A percentile compares a stretch with the other conserved stretches of the same genome.
Conservation (phyloP, 1,140 invertebrate genomes). For the Teleogryllus occipitalis region DNA sequence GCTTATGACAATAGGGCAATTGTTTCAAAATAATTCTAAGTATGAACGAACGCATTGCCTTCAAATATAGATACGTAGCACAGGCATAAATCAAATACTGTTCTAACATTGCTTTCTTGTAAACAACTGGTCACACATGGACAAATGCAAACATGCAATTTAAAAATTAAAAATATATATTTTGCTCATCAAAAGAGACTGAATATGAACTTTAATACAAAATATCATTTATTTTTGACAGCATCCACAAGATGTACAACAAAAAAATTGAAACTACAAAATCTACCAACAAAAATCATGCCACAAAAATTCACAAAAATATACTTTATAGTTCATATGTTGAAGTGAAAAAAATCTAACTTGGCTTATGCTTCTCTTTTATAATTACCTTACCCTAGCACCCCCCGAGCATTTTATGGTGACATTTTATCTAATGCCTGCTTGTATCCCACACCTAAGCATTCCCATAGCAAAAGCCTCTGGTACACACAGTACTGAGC, state of each 20-base stretch:
- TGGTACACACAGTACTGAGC: conserved; percentile 20
- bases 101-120: conserved; percentile 21
- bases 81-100: conserved; percentile 20
- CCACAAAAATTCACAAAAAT: conserved; percentile 22
- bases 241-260: conserved; percentile 22
- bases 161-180: conserved; percentile 16
- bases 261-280: conserved; percentile 21
- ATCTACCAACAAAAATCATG: conserved; percentile 23
- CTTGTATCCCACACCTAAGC: conserved; percentile 21
- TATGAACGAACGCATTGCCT: not conserved
- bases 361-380: conserved; percentile 13
- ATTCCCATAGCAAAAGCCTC: conserved; percentile 21
- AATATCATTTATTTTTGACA: conserved; percentile 11
- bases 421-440: not conserved
- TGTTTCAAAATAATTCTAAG: not conserved
- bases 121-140: conserved; percentile 21
- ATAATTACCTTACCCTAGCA: conserved; percentile 13
- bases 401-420: not conserved
- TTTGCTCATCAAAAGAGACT: conserved; percentile 7
- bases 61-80: conserved; percentile 11
- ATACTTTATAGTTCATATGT: not conserved
- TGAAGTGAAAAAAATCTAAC: not conserved
- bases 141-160: conserved; percentile 24
- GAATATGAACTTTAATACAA: not conserved
- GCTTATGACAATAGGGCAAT: not conserved